Percentiles rank a stretch among this genome's conserved stretches.
phyloP scores from a whole-genome alignment of 2,888 invertebrate genomes.

The Gymnoscelis rufifasciata region DNA sequence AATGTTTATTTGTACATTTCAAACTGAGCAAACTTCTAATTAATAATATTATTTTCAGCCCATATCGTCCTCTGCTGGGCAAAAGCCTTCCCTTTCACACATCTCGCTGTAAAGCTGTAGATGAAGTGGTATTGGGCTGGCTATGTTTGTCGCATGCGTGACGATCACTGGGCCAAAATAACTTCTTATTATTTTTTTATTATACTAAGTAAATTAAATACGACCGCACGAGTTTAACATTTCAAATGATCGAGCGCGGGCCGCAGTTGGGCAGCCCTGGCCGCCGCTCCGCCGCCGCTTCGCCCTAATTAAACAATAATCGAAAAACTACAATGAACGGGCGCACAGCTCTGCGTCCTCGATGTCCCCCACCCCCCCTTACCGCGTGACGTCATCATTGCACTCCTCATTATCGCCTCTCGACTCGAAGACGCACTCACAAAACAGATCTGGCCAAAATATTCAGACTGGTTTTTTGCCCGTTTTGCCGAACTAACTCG shows the following conservation, averaged over 20 bases:
- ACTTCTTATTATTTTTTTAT: no score
- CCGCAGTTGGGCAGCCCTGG: conserved; percentile 59
- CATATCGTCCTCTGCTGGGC: no score
- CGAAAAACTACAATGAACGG: conserved; percentile 79
- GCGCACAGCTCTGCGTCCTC: conserved; percentile 71
- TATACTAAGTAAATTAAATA: no score
- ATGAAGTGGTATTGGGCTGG: no score
- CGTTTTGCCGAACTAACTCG: conserved; percentile 43
- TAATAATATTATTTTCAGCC: no score
- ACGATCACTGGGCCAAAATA: no score
- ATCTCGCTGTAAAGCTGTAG: no score
- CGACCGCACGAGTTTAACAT: conserved; percentile 3
- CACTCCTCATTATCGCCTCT: conserved; percentile 76
- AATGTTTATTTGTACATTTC: no score
- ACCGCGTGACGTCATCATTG: conserved; percentile 68
- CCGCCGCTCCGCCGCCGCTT: conserved; percentile 78
- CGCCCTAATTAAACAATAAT: conserved; percentile 80
- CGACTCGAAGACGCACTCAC: conserved; percentile 61
- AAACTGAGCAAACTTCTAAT: no score
- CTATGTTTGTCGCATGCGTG: no score
- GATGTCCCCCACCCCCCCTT: conserved; percentile 47
- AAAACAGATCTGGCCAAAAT: conserved; percentile 53
- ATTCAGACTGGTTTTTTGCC: conserved; percentile 51
- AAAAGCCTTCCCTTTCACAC: no score
- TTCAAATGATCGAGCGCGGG: conserved; percentile 40